These are phyloP conservation scores for Pterocles gutturalis DNA, from an alignment of 2,113 vertebrate genomes.

Conservation along the genomic window DNA sequence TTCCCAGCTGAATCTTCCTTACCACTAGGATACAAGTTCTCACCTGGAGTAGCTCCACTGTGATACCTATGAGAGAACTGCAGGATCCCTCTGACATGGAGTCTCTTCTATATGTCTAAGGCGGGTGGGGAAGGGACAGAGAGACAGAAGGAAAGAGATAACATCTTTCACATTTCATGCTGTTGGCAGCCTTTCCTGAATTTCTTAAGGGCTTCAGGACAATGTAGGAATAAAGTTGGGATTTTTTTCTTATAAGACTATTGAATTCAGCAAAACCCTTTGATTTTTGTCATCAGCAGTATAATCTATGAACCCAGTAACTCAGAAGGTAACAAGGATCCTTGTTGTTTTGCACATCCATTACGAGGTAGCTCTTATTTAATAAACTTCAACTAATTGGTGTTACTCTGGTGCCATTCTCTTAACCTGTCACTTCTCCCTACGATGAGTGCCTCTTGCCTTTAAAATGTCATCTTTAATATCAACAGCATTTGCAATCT, in stretches of 20 bases:
- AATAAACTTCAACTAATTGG: background rate
- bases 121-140: fast-evolving
- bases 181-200: background rate
- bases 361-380: background rate
- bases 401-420: background rate
- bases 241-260: background rate
- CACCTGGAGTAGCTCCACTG: background rate
- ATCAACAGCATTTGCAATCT: background rate
- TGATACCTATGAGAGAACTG: background rate
- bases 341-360: background rate
- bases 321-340: background rate
- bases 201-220: background rate
- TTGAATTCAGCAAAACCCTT: background rate
- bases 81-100: background rate
- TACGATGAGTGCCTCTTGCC: background rate
- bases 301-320: background rate
- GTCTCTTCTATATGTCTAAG: background rate
- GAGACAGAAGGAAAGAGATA: background rate
- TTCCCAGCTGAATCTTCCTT: background rate
- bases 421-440: background rate
- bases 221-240: background rate
- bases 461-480: background rate
- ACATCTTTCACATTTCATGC: background rate
- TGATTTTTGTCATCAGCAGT: background rate
- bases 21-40: background rate